These are phyloP conservation scores for Torymus auratus DNA, from an alignment of 2,888 invertebrate species.

Conservation along the genomic window DNA sequence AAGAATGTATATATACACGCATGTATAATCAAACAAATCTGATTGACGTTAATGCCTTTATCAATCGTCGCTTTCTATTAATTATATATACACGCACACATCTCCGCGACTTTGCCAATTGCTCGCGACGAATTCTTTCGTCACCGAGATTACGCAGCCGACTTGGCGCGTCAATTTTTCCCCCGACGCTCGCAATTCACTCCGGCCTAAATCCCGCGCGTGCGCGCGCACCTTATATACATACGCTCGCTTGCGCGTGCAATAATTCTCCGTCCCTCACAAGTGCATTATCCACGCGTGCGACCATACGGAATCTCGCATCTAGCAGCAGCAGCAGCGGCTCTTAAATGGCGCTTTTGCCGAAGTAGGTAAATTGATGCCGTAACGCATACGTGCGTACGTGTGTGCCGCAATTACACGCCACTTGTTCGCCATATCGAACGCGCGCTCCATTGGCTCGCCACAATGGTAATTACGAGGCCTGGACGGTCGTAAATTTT, in stretches of 20 bases:
- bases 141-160: too few species aligned
- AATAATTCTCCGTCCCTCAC: too few species aligned
- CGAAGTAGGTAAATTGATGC: slow-evolving; percentile 69
- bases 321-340: slow-evolving; percentile 4
- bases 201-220: slow-evolving; percentile 11
- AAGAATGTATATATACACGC: too few species aligned
- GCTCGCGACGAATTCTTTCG: too few species aligned
- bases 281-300: too few species aligned
- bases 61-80: too few species aligned
- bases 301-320: slow-evolving; percentile 21
- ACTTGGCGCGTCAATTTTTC: background rate
- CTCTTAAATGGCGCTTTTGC: slow-evolving; percentile 43
- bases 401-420: slow-evolving; percentile 67
- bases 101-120: too few species aligned
- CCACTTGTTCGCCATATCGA: slow-evolving; percentile 64
- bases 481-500: slow-evolving; percentile 67
- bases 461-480: slow-evolving; percentile 73
- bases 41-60: too few species aligned
- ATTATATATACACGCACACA: too few species aligned
- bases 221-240: background rate
- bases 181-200: background rate
- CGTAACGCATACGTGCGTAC: slow-evolving; percentile 58
- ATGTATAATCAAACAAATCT: too few species aligned
- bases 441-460: slow-evolving; percentile 66
- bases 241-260: background rate